Percentiles rank a stretch among this genome's conserved stretches.
phyloP scores from a whole-genome alignment of 37 sponge, comb jelly and placozoan species.

The Axinella damicornis region DNA sequence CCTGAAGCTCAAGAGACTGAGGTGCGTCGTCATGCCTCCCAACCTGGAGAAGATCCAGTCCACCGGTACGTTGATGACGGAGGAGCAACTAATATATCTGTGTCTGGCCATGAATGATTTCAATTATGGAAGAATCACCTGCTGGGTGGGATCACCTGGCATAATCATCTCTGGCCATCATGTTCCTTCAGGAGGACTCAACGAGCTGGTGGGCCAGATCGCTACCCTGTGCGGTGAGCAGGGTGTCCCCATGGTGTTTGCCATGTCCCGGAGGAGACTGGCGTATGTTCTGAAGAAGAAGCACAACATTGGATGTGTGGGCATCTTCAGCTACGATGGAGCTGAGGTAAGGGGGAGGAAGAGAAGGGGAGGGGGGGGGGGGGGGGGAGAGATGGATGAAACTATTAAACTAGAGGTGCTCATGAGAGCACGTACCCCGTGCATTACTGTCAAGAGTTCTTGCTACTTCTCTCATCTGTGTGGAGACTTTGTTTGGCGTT shows the following conservation, averaged over 20 bases:
- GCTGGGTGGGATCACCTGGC: too few species aligned
- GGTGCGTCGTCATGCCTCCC: conserved; percentile 88
- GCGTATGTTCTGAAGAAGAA: conserved; percentile 78
- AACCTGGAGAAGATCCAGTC: conserved; percentile 91
- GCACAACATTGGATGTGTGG: conserved; percentile 86
- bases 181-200: conserved; percentile 75
- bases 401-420: not conserved
- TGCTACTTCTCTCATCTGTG: too few species aligned
- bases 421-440: too few species aligned
- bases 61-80: conserved; percentile 71
- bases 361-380: not conserved
- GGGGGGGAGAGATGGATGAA: too few species aligned
- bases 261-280: conserved; percentile 73
- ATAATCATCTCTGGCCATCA: not conserved
- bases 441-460: not conserved
- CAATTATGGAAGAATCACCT: too few species aligned
- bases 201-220: conserved; percentile 72
- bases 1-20: conserved; percentile 78
- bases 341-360: conserved; percentile 74
- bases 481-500: too few species aligned
- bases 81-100: too few species aligned
- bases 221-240: conserved; percentile 57
- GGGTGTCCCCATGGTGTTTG: conserved; percentile 82
- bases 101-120: too few species aligned
- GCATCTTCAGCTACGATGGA: conserved; percentile 95